phyloP scores from a whole-genome alignment of 2,888 invertebrate genomes.

The Eurytoma adleriae region DNA sequence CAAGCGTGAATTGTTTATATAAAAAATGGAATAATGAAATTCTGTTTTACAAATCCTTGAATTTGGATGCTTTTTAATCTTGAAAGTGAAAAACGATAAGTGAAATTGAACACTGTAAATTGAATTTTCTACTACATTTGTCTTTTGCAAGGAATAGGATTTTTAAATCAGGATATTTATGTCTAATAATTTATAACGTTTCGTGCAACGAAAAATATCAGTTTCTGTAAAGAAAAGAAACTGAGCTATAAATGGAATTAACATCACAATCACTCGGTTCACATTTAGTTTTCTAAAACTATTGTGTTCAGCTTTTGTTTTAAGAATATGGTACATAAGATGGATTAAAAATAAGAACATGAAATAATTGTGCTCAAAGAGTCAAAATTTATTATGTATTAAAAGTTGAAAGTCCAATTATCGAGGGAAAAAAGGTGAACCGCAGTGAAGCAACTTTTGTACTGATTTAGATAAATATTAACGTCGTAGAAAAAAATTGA shows the following conservation, averaged over 20 bases:
- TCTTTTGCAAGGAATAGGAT: slow-evolving; percentile 7
- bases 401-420: slow-evolving; percentile 25
- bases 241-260: slow-evolving; percentile 26
- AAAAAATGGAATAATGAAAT: slow-evolving; percentile 11
- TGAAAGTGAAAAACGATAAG: background rate
- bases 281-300: slow-evolving; percentile 18
- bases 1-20: slow-evolving; percentile 30
- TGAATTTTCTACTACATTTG: slow-evolving; percentile 8
- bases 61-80: slow-evolving; percentile 11
- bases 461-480: slow-evolving; percentile 49
- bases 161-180: slow-evolving; percentile 37
- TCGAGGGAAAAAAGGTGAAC: slow-evolving; percentile 55
- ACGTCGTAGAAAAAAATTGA: slow-evolving; percentile 17
- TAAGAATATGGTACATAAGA: slow-evolving; percentile 50
- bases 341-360: slow-evolving; percentile 33
- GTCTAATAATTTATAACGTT: slow-evolving; percentile 29
- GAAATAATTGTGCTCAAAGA: slow-evolving; percentile 40
- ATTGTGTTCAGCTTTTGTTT: slow-evolving; percentile 39
- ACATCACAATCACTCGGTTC: slow-evolving; percentile 29
- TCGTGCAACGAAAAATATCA: slow-evolving; percentile 37
- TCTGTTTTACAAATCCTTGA: slow-evolving; percentile 31
- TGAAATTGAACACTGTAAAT: slow-evolving; percentile 4
- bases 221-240: slow-evolving; percentile 7
- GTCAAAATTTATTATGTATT: slow-evolving; percentile 36
- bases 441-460: slow-evolving; percentile 49